phyloP scores from a whole-genome alignment of 2,113 vertebrate species.

The Etheostoma cragini region DNA sequence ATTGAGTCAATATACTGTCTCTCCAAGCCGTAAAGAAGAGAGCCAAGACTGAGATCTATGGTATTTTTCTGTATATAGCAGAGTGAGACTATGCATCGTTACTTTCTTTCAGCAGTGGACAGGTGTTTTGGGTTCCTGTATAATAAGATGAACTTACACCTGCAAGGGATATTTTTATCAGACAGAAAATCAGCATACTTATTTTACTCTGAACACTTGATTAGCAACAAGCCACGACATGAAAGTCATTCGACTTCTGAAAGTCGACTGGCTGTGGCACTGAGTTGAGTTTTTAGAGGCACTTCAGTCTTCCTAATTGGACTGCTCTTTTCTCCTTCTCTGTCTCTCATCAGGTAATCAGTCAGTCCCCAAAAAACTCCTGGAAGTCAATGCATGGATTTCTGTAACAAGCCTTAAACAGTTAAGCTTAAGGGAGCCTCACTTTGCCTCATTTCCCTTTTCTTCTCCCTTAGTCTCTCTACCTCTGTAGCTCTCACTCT shows the following conservation, averaged over 20 bases:
- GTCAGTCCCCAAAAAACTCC: slow-evolving; percentile 24
- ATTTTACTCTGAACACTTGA: slow-evolving; percentile 41
- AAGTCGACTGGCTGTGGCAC: slow-evolving; percentile 42
- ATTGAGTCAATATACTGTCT: neutral
- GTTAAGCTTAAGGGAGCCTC: slow-evolving; percentile 40
- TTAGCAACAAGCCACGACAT: slow-evolving; percentile 33
- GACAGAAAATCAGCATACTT: slow-evolving; percentile 27
- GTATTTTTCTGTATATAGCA: neutral
- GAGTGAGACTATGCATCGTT: neutral
- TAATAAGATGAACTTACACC: slow-evolving; percentile 53
- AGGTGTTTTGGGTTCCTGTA: slow-evolving; percentile 31
- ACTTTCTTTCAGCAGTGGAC: slow-evolving; percentile 20
- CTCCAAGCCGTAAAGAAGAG: neutral
- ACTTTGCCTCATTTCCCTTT: slow-evolving; percentile 44
- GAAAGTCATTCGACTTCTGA: slow-evolving; percentile 44
- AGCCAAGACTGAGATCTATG: neutral
- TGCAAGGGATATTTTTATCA: slow-evolving; percentile 41
- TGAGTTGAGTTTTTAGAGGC: slow-evolving; percentile 51
- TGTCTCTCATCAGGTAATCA: slow-evolving; percentile 65
- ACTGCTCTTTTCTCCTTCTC: slow-evolving; percentile 40
- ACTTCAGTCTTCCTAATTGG: slow-evolving; percentile 70
- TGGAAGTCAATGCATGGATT: slow-evolving; percentile 51
- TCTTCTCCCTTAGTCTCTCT: slow-evolving; percentile 10
- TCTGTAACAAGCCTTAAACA: slow-evolving; percentile 56
- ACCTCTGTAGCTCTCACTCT: slow-evolving; percentile 38